Evolutionary conservation across 2,888 invertebrate genomes (phyloP).

Genomic region (Macaria liturata): DNA sequence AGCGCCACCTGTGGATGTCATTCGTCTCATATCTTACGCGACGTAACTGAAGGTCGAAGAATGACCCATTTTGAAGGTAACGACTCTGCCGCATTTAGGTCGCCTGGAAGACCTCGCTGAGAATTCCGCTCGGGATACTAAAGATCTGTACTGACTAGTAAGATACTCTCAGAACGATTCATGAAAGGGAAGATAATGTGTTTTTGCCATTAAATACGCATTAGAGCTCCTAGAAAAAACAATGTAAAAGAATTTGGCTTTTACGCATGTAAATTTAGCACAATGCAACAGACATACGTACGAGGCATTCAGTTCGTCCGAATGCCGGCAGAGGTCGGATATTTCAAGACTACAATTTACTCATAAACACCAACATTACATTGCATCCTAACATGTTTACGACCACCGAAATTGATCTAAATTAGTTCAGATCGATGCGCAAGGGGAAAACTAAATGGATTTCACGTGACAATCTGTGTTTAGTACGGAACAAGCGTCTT

Average conservation of each 20-base stretch:
- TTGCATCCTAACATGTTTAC: slow-evolving; percentile 25
- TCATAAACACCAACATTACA: slow-evolving; percentile 14
- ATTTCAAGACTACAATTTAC: slow-evolving; percentile 18
- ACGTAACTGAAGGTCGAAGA: slow-evolving; percentile 40
- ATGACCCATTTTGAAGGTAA: slow-evolving; percentile 48
- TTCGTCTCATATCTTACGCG: slow-evolving; percentile 9
- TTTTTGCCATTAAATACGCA: no score
- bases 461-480: slow-evolving; percentile 37
- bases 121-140: no score
- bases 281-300: slow-evolving; percentile 1
- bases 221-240: no score
- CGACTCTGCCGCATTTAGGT: slow-evolving; percentile 37
- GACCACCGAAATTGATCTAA: slow-evolving; percentile 51
- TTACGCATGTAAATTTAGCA: slow-evolving; percentile 4
- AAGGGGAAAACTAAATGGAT: slow-evolving; percentile 45
- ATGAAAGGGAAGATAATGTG: no score
- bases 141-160: no score
- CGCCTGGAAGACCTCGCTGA: slow-evolving; percentile 23
- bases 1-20: slow-evolving; percentile 4
- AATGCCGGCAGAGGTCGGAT: slow-evolving; percentile 23
- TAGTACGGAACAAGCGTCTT: slow-evolving; percentile 4
- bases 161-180: no score
- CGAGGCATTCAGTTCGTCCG: neutral
- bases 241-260: no score
- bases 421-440: slow-evolving; percentile 44